These are phyloP conservation scores for Encarsia formosa DNA, from an alignment of 2,888 invertebrate genomes.

Conservation along the genomic window DNA sequence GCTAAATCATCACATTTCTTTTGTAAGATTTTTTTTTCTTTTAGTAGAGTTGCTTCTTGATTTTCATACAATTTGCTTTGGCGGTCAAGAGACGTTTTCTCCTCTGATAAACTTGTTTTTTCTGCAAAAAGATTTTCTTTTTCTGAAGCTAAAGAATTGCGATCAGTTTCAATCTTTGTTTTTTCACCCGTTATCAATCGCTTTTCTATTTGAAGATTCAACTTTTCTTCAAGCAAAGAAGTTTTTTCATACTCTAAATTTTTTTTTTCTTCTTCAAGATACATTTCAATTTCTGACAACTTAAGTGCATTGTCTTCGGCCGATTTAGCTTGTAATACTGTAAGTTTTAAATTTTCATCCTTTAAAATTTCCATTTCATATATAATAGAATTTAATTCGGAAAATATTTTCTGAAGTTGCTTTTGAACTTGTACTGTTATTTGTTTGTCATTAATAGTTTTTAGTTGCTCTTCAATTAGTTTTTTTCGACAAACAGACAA, in stretches of 20 bases:
- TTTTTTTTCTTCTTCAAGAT: conserved; percentile 25
- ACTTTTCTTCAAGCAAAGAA: conserved; percentile 12
- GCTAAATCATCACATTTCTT: conserved; percentile 12
- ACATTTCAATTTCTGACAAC: conserved; percentile 16
- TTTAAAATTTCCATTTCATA: conserved; percentile 36
- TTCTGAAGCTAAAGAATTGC: conserved; percentile 22
- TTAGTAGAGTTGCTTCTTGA: conserved; percentile 30
- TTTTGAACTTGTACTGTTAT: conserved; percentile 35
- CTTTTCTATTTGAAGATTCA: conserved; percentile 25
- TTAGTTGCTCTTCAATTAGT: conserved; percentile 33
- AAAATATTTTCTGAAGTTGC: conserved; percentile 38
- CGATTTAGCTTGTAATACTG: conserved; percentile 16
- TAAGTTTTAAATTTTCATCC: conserved; percentile 34
- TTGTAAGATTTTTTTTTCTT: conserved; percentile 15
- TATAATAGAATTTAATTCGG: conserved; percentile 36
- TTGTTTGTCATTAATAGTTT: conserved; percentile 34
- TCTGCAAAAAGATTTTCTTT: conserved; percentile 30
- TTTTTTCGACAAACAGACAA: conserved; percentile 28
- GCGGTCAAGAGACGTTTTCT: conserved; percentile 35
- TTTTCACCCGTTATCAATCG: conserved; percentile 26
- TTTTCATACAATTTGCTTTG: conserved; percentile 37
- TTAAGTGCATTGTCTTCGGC: conserved; percentile 21
- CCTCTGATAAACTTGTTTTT: conserved; percentile 30
- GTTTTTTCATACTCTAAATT: conserved; percentile 12
- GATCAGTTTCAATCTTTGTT: conserved; percentile 25